A percentile compares a stretch with the other conserved stretches of the same genome.
phyloP scores from a whole-genome alignment of 2,888 invertebrate species.

The Cephus sareptanus region DNA sequence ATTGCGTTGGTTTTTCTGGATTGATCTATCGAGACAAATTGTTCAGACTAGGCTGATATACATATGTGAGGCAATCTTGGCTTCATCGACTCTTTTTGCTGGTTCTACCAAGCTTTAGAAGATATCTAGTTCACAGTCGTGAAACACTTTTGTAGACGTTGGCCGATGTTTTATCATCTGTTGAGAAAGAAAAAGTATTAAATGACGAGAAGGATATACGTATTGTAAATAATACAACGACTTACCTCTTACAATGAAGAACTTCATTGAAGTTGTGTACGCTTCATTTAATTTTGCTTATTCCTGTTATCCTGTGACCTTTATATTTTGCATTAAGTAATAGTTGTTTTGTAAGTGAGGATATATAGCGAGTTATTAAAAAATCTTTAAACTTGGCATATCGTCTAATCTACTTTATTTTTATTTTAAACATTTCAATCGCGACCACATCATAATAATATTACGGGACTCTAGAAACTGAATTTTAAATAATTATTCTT shows the following conservation, averaged over 20 bases:
- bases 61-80: not conserved
- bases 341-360: not conserved
- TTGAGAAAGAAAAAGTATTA: not conserved
- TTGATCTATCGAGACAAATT: not conserved
- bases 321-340: not conserved
- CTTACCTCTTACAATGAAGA: not conserved
- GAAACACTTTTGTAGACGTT: not conserved
- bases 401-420: not conserved
- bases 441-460: not conserved
- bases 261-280: not conserved
- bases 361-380: not conserved
- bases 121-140: not conserved
- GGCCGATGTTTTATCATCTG: not conserved
- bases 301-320: not conserved
- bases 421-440: not conserved
- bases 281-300: not conserved
- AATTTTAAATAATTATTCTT: not conserved
- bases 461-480: not conserved
- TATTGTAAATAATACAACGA: not conserved
- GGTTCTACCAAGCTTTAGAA: not conserved
- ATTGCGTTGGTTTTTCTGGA: not conserved
- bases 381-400: not conserved
- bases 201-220: not conserved
- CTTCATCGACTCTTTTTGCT: not conserved
- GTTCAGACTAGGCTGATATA: not conserved